Evolutionary conservation across 2,888 invertebrate species (phyloP).

Genomic region (Melangyna quadrimaculata): DNA sequence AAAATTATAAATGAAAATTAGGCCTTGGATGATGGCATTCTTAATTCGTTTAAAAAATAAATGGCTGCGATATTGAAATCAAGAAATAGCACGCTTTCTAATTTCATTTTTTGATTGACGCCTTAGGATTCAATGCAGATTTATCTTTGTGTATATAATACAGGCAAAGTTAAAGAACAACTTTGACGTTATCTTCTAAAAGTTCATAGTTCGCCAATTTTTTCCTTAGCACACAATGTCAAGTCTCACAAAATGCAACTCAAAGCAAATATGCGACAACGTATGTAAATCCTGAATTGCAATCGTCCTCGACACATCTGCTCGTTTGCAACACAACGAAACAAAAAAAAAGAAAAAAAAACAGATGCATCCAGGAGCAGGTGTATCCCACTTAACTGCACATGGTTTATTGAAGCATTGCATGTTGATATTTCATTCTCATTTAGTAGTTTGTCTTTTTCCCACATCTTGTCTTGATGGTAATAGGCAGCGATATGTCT

Average conservation of each 20-base stretch:
- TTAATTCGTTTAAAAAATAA: too few relatives aligned
- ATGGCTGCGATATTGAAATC: too few relatives aligned
- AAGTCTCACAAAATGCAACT: slow-evolving; percentile 45
- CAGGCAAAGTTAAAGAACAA: background rate
- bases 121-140: background rate
- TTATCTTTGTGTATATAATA: background rate
- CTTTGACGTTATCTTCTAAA: slow-evolving; percentile 13
- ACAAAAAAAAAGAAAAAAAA: slow-evolving; percentile 1
- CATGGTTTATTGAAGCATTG: slow-evolving; percentile 47
- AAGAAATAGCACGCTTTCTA: too few relatives aligned
- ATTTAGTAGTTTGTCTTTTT: slow-evolving; percentile 21
- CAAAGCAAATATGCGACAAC: background rate
- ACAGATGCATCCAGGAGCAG: background rate
- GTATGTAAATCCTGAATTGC: slow-evolving; percentile 33
- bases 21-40: too few relatives aligned
- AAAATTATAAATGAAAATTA: too few relatives aligned
- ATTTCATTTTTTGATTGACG: too few relatives aligned
- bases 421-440: slow-evolving; percentile 61
- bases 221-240: slow-evolving; percentile 55
- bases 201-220: slow-evolving; percentile 60
- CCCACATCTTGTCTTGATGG: background rate
- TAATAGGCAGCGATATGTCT: background rate
- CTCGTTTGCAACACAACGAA: slow-evolving; percentile 15
- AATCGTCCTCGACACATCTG: slow-evolving; percentile 65
- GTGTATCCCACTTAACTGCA: slow-evolving; percentile 44